Evolutionary conservation across 1,140 invertebrate species (phyloP).

Genomic region (Drosophila obscura): DNA sequence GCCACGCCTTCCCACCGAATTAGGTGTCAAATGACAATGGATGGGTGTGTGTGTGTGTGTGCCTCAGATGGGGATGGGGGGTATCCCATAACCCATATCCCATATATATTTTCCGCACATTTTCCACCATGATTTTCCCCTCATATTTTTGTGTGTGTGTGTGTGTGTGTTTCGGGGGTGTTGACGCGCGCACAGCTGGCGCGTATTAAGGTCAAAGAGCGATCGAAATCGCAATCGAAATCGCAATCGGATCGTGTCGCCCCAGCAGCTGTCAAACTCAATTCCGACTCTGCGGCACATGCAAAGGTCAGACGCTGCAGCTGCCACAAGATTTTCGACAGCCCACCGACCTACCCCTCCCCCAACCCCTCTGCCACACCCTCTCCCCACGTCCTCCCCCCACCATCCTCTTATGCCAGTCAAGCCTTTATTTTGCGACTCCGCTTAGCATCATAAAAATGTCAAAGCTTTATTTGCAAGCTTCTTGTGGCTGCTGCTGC

Average conservation of each 20-base stretch:
- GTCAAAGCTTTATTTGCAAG: conserved; percentile 82
- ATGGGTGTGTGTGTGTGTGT: conserved; percentile 15
- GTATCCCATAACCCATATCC: neutral
- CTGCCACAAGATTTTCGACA: conserved; percentile 66
- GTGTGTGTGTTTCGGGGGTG: conserved; percentile 37
- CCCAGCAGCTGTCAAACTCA: conserved; percentile 81
- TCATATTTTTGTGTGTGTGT: neutral
- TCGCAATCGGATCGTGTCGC: conserved; percentile 79
- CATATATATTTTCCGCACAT: conserved; percentile 12
- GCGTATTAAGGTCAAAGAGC: conserved; percentile 82
- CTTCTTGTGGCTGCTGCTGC: conserved; percentile 35
- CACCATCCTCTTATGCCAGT: conserved; percentile 14
- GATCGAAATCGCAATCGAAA: conserved; percentile 51
- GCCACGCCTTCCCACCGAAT: conserved; percentile 53
- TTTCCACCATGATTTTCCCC: neutral
- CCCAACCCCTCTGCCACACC: conserved; percentile 6
- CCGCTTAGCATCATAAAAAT: conserved; percentile 82
- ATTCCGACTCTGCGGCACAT: conserved; percentile 66
- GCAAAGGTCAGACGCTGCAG: conserved; percentile 73
- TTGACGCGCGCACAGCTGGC: conserved; percentile 74
- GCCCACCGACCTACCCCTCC: conserved; percentile 15
- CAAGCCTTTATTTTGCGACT: conserved; percentile 36
- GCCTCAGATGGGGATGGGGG: no score
- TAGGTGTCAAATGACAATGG: conserved; percentile 82
- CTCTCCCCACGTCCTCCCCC: neutral